Evolutionary conservation across 1,140 invertebrate genomes (phyloP).

Genomic region (Onthophagus taurus): DNA sequence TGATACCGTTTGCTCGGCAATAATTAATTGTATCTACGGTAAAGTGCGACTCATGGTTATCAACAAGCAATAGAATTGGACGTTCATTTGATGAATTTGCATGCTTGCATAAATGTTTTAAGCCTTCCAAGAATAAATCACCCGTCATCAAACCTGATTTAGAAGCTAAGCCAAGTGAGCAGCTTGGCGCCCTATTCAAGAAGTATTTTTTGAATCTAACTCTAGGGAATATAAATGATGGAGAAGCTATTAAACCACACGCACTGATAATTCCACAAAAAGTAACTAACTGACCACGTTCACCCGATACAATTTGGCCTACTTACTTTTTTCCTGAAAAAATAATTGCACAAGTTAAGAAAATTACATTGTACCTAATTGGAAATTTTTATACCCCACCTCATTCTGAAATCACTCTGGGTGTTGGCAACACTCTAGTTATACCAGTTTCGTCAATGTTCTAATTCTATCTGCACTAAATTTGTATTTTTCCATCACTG

Average conservation of each 20-base stretch:
- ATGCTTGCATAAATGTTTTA: neutral
- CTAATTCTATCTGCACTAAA: constrained; percentile 31
- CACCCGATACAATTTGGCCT: constrained; percentile 32
- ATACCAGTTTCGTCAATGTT: constrained; percentile 39
- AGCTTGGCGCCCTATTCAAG: too few relatives aligned
- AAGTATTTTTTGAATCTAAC: too few relatives aligned
- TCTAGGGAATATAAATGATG: constrained; percentile 31
- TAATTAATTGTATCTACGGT: neutral
- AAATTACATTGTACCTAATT: too few relatives aligned
- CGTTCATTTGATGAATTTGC: neutral
- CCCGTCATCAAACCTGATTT: neutral
- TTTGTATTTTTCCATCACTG: constrained; percentile 19
- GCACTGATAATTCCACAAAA: constrained; percentile 30
- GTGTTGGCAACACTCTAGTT: constrained; percentile 36
- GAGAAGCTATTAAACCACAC: constrained; percentile 26
- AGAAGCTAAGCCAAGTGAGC: neutral
- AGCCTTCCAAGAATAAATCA: neutral
- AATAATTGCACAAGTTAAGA: too few relatives aligned
- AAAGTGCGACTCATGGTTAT: neutral
- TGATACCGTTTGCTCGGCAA: neutral
- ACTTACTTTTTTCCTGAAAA: constrained; percentile 34
- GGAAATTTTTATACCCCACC: constrained; percentile 11
- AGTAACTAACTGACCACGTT: constrained; percentile 32
- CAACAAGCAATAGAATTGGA: neutral
- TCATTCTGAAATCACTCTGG: constrained; percentile 35